Evolutionary conservation across 2,888 invertebrate species (phyloP).

Genomic region (Phorcus lineatus): DNA sequence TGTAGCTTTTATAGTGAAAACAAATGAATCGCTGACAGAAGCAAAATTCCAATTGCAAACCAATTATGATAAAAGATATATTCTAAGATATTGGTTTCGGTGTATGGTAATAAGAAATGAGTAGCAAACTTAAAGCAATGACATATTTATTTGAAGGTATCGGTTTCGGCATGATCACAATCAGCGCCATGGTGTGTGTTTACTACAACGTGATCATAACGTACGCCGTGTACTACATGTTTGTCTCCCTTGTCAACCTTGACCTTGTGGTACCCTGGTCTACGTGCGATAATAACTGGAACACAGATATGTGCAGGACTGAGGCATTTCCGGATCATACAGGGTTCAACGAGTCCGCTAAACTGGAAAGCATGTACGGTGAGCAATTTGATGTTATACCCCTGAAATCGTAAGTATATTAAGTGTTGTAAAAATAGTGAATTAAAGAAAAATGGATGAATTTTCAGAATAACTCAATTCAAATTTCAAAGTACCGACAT

Average conservation of each 20-base stretch:
- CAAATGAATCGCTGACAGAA: no score
- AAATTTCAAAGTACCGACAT: no score
- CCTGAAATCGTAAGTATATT: no score
- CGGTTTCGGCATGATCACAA: constrained; percentile 61
- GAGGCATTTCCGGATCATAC: constrained; percentile 48
- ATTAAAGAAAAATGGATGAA: no score
- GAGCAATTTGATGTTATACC: neutral
- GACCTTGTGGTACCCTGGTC: constrained; percentile 63
- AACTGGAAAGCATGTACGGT: constrained; percentile 1
- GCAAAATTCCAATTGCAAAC: no score
- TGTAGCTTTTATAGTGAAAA: no score
- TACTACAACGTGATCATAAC: constrained; percentile 68
- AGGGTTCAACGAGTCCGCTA: neutral
- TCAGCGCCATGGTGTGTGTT: constrained; percentile 60
- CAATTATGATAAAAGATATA: no score
- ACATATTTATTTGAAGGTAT: constrained; percentile 48
- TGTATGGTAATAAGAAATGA: no score
- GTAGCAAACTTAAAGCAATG: no score
- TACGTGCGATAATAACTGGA: constrained; percentile 56
- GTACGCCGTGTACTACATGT: constrained; percentile 68
- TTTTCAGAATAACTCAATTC: no score
- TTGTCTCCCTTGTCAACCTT: constrained; percentile 64
- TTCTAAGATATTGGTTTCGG: no score
- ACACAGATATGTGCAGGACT: constrained; percentile 48
- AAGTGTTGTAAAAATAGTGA: no score